Percentiles rank a stretch among this genome's conserved stretches.
Evolutionary conservation across 2,113 vertebrate genomes (phyloP).

Genomic region (Ariopsis seemanni): DNA sequence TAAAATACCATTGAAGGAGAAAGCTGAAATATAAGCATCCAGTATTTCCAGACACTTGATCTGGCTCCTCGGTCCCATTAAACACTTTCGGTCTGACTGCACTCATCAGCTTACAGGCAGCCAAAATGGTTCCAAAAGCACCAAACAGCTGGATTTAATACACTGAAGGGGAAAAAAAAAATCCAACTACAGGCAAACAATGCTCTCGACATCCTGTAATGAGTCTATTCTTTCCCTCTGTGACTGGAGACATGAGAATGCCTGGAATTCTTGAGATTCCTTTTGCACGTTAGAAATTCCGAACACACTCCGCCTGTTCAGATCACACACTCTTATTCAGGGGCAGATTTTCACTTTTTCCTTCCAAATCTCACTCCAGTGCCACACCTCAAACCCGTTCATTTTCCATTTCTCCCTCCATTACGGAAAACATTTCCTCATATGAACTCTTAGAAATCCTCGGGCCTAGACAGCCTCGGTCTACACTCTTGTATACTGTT

Average conservation of each 20-base stretch:
- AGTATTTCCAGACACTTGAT: neutral
- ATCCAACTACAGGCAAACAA: neutral
- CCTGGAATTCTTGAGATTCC: conserved; percentile 88
- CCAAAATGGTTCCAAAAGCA: neutral
- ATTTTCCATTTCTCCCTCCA: neutral
- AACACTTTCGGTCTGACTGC: neutral
- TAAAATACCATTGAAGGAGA: neutral
- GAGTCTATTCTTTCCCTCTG: neutral
- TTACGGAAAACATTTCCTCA: no score
- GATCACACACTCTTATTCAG: conserved; percentile 66
- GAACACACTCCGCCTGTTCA: conserved; percentile 76
- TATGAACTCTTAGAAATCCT: no score
- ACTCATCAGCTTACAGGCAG: neutral
- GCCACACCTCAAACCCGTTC: neutral
- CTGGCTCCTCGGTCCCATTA: neutral
- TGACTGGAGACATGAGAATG: conserved; percentile 67
- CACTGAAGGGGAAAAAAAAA: neutral
- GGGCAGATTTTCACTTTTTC: neutral
- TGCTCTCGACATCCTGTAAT: neutral
- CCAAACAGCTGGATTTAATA: conserved; percentile 19
- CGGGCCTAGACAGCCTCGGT: no score
- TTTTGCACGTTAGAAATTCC: conserved; percentile 89
- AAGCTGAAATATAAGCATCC: neutral
- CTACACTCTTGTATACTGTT: neutral
- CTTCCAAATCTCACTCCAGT: neutral